These are phyloP conservation scores for Circaetus cinerascens DNA, from an alignment of 2,113 vertebrate genomes.

Conservation along the genomic window DNA sequence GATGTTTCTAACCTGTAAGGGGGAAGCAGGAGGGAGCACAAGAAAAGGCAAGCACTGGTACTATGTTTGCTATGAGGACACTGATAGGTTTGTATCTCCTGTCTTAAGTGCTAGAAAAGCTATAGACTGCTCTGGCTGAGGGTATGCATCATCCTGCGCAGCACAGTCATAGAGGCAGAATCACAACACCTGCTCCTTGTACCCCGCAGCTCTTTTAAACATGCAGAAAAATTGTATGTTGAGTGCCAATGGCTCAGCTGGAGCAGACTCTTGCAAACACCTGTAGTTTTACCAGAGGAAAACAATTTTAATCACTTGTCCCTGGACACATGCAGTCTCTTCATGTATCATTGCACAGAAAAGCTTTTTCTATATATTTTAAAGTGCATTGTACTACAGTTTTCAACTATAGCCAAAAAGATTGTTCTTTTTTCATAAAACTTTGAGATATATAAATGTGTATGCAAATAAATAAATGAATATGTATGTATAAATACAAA, in stretches of 20 bases:
- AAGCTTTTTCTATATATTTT: neutral
- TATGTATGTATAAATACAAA: neutral
- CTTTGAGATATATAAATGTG: neutral
- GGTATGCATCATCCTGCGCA: neutral
- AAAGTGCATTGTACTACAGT: neutral
- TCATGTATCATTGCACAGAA: neutral
- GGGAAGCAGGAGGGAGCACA: neutral
- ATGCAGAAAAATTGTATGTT: neutral
- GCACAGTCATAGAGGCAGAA: neutral
- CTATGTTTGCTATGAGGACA: accelerated
- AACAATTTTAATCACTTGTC: neutral
- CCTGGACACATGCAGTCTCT: neutral
- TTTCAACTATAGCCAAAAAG: neutral
- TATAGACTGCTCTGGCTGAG: neutral
- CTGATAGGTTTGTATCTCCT: neutral
- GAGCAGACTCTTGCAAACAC: neutral
- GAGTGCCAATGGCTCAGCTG: neutral
- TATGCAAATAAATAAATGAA: neutral
- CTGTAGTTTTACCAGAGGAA: neutral
- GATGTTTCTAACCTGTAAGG: neutral
- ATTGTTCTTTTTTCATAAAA: neutral
- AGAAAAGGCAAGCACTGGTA: neutral
- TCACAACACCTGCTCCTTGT: neutral
- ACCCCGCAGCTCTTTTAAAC: neutral
- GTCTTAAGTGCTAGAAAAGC: neutral